These are phyloP conservation scores for Pemphredon lugubris DNA, from an alignment of 2,888 invertebrate species.

Conservation along the genomic window DNA sequence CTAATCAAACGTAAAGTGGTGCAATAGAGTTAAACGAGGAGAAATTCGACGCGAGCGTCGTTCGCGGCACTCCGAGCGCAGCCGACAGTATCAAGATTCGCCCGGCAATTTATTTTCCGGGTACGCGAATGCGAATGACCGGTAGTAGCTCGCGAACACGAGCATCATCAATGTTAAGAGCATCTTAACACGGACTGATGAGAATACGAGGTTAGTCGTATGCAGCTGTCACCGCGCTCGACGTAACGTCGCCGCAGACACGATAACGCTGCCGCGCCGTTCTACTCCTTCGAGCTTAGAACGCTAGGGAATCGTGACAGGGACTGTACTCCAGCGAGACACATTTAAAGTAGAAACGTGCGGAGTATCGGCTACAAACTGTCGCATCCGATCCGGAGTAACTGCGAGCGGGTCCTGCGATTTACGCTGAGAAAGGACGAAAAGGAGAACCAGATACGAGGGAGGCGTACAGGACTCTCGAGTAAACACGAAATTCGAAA, in stretches of 20 bases:
- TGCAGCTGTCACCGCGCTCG: constrained; percentile 56
- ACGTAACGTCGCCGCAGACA: constrained; percentile 21
- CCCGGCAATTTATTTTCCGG: constrained; percentile 52
- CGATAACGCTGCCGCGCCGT: no score
- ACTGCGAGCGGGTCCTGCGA: background rate
- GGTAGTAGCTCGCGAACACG: constrained; percentile 29
- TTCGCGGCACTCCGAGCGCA: background rate
- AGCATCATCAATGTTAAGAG: constrained; percentile 51
- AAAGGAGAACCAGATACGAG: background rate
- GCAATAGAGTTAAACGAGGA: no score
- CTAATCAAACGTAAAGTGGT: no score
- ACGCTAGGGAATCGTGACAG: constrained; percentile 24
- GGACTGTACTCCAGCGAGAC: constrained; percentile 35
- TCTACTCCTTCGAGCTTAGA: constrained; percentile 7
- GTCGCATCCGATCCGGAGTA: constrained; percentile 24
- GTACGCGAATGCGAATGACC: constrained; percentile 62
- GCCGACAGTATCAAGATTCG: constrained; percentile 36
- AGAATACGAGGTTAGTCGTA: constrained; percentile 55
- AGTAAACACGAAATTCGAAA: background rate
- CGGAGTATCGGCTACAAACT: constrained; percentile 65
- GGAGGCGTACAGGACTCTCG: background rate
- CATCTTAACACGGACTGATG: constrained; percentile 63
- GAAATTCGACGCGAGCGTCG: constrained; percentile 3
- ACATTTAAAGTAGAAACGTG: constrained; percentile 54
- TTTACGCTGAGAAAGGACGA: constrained; percentile 3